Percentiles rank a stretch among this genome's conserved stretches.
Conservation (phyloP, 2,888 invertebrate genomes). For the Agrenia bidenticulata region DNA sequence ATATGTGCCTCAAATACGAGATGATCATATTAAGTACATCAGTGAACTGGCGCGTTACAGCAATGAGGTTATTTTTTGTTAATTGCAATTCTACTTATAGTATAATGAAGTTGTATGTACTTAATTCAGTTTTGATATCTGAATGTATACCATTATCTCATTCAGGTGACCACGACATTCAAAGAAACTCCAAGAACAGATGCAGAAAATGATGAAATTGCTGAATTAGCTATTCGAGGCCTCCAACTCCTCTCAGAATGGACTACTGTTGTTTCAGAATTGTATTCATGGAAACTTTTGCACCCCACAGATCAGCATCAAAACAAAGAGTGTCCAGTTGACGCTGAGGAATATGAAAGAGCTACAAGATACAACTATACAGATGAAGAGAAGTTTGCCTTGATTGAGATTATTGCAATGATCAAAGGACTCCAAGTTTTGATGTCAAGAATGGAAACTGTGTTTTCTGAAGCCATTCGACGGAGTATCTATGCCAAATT, state of each 20-base stretch:
- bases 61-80: conserved; percentile 19
- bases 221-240: conserved; percentile 70
- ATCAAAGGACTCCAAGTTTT: conserved; percentile 96
- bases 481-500: conserved; percentile 92
- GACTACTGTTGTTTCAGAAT: conserved; percentile 94
- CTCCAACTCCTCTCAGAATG: conserved; percentile 91
- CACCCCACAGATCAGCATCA: conserved; percentile 97
- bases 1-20: conserved; percentile 88
- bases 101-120: not conserved
- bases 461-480: conserved; percentile 86
- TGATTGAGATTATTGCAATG: conserved; percentile 98
- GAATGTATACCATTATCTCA: not conserved
- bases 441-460: conserved; percentile 96
- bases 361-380: conserved; percentile 97
- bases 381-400: conserved; percentile 93
- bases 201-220: conserved; percentile 57
- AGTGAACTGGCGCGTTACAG: conserved; percentile 58
- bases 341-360: conserved; percentile 97
- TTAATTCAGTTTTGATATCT: no score
- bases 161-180: conserved; percentile 62
- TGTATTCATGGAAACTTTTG: conserved; percentile 96
- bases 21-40: conserved; percentile 96
- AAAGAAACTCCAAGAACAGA: conserved; percentile 59
- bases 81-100: not conserved
- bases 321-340: conserved; percentile 89